Conservation (phyloP, 2,888 invertebrate genomes). For the Leucozona laternaria region DNA sequence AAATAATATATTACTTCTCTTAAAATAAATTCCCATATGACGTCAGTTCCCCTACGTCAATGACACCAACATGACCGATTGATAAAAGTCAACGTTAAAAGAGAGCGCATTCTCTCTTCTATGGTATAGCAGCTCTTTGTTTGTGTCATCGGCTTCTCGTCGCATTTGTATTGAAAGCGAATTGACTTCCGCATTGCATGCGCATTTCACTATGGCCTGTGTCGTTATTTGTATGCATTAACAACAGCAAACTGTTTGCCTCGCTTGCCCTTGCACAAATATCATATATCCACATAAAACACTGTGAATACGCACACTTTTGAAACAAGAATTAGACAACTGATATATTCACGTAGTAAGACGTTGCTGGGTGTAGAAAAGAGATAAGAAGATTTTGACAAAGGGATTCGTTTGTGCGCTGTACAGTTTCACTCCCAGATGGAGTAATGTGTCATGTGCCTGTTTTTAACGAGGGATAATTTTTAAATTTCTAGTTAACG, state of each 20-base stretch:
- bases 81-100: conserved; percentile 23
- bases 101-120: conserved; percentile 46
- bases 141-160: background rate
- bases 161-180: conserved; percentile 66
- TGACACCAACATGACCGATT: conserved; percentile 63
- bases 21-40: conserved; percentile 61
- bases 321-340: conserved; percentile 16
- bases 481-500: background rate
- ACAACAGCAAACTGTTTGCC: background rate
- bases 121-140: background rate
- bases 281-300: background rate
- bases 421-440: conserved; percentile 54
- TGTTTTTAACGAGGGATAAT: conserved; percentile 32
- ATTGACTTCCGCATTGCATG: conserved; percentile 75
- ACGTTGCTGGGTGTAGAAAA: background rate
- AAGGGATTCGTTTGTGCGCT: conserved; percentile 47
- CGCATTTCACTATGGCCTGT: conserved; percentile 46
- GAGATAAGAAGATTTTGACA: conserved; percentile 20
- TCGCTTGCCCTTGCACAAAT: conserved; percentile 30
- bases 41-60: conserved; percentile 72
- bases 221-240: conserved; percentile 40
- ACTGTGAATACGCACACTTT: conserved; percentile 49
- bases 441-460: conserved; percentile 30
- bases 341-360: background rate
- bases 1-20: conserved; percentile 31